Base-by-base conservation (phyloP, 2,797 vertebrate species). In the Masticophis lateralis region DNA sequence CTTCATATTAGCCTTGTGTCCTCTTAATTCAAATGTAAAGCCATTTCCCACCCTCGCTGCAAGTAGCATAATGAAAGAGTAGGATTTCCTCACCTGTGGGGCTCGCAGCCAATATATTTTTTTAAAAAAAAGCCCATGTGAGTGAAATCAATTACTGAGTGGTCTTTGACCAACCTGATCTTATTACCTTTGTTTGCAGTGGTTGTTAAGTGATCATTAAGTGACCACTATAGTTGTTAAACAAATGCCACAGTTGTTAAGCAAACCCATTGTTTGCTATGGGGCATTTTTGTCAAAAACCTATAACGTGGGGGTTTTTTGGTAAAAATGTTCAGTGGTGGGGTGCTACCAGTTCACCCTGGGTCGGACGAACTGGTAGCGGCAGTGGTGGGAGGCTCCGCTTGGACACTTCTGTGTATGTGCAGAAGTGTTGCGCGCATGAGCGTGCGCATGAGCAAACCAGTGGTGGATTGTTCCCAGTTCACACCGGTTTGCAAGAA, bases 21-120 rank as follows among this genome's bases (percentile, higher is more conserved):
- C 12, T 57, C 10, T 92, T 69, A 91, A 95, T 98, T 98, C 98
- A 98, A 97, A 97, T 94, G 94, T 61, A 91, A 28, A 95, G 93
- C 95, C 94, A 94, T 94, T 97, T 95, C 89, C 91, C 93, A 90
- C 89, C 61, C 86, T 51, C 47, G 63, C 57, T 2, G 18, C 51
- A 93, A 66, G 27, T 18, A 92, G 89, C 55, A 53, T 93, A 88
- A 86, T 8, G 25, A 95, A 53, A 89, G 59, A 51, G 20, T n/a
- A 91, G 87, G 96, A 89, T 32, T 95, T 92, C 2, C 60, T 51
- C 12, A 83, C n/a, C 90, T 93, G 28, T 11, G 27, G 51, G 47
- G 59, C 63, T 60, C 94, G 14, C 57, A n/a, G 55, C 88, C 79
- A 87, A 8, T 88, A 61, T 53, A 22, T 93, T 96, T 13, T 92